phyloP scores from a whole-genome alignment of 1,140 invertebrate genomes.

The Trachelipus rathkii region DNA sequence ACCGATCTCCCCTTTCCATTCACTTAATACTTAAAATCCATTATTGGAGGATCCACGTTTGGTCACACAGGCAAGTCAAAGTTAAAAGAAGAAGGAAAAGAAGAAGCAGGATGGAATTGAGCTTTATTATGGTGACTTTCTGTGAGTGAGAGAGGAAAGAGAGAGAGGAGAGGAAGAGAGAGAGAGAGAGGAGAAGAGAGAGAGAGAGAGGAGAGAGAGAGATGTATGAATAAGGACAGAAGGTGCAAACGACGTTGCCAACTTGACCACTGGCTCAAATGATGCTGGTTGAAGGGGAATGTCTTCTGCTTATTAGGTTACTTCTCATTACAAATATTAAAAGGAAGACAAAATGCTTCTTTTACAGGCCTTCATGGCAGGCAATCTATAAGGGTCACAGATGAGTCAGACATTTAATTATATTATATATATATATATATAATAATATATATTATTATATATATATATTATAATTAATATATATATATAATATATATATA shows the following conservation, averaged over 20 bases:
- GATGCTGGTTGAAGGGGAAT: not conserved
- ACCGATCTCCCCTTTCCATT: too few relatives aligned
- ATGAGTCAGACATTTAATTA: not conserved
- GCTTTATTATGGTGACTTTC: too few relatives aligned
- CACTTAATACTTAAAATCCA: too few relatives aligned
- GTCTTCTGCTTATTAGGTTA: not conserved
- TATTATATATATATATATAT: slow-evolving; percentile 15
- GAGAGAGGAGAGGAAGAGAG: too few relatives aligned
- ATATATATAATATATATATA: not conserved
- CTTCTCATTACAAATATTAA: slow-evolving; percentile 1
- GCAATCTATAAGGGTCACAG: not conserved
- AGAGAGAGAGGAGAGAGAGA: too few relatives aligned
- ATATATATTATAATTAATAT: slow-evolving; percentile 8
- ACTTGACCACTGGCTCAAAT: not conserved
- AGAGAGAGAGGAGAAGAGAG: too few relatives aligned
- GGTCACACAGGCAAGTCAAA: too few relatives aligned
- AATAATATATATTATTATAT: not conserved
- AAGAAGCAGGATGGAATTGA: too few relatives aligned
- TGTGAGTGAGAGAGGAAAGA: too few relatives aligned
- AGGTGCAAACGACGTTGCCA: not conserved
- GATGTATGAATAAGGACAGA: not conserved
- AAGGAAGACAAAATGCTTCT: not conserved
- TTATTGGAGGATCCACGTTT: too few relatives aligned
- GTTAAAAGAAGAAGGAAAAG: too few relatives aligned
- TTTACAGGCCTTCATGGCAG: not conserved